Evolutionary conservation across 2,797 vertebrate genomes (phyloP).

Genomic region (Lacerta agilis): DNA sequence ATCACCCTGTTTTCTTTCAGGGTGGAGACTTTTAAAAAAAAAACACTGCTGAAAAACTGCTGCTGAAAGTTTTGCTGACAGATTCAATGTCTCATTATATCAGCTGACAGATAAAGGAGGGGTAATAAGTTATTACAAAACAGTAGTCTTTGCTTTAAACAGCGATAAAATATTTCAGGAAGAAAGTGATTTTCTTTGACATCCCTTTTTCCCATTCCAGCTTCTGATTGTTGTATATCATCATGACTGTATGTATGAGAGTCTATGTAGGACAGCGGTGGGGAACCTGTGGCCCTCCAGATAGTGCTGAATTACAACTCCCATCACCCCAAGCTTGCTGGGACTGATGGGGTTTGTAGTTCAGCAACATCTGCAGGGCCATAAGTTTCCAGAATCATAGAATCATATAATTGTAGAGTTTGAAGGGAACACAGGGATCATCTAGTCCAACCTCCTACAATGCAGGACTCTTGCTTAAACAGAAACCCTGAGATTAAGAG

Average conservation of each 20-base stretch:
- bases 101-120: conserved; percentile 17
- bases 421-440: too few species aligned
- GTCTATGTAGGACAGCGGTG: neutral
- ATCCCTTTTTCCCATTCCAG: neutral
- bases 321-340: too few species aligned
- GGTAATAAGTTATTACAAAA: neutral
- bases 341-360: too few species aligned
- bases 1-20: conserved; percentile 64
- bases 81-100: neutral
- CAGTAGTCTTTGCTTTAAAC: neutral
- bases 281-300: too few species aligned
- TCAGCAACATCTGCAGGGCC: too few species aligned
- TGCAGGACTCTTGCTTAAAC: too few species aligned
- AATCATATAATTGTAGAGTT: too few species aligned
- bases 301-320: too few species aligned
- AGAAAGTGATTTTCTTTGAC: neutral
- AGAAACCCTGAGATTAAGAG: too few species aligned
- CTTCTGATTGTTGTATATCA: neutral
- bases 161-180: neutral
- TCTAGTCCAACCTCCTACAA: too few species aligned
- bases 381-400: too few species aligned
- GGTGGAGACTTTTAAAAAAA: conserved; percentile 28
- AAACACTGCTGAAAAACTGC: conserved; percentile 31
- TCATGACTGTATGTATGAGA: neutral
- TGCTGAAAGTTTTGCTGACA: conserved; percentile 43